Conservation (phyloP, 2,113 vertebrate species). For the Apteryx owenii region DNA sequence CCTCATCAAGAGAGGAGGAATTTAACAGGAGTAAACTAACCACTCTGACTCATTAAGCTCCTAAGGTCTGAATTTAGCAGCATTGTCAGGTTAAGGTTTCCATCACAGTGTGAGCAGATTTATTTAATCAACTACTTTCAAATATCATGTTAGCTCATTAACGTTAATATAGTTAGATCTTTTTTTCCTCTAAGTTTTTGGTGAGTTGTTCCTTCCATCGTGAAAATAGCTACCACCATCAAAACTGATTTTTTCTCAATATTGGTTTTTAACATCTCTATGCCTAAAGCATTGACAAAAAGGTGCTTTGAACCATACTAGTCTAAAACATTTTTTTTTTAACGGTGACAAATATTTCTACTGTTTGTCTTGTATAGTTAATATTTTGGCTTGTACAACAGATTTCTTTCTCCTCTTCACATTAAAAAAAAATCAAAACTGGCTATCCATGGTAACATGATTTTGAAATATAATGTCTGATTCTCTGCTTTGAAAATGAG, state of each 20-base stretch:
- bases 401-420: background rate
- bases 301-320: background rate
- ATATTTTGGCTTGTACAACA: background rate
- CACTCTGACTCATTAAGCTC: background rate
- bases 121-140: background rate
- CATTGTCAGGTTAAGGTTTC: background rate
- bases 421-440: background rate
- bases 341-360: background rate
- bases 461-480: background rate
- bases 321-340: background rate
- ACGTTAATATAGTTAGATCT: background rate
- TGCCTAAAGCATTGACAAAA: background rate
- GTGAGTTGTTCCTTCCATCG: background rate
- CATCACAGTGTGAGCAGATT: background rate
- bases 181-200: background rate
- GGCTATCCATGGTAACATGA: background rate
- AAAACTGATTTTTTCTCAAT: background rate
- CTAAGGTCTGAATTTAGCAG: background rate
- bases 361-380: background rate
- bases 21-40: background rate
- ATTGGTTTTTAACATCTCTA: background rate
- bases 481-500: background rate
- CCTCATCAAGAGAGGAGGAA: background rate
- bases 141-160: background rate
- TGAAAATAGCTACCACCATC: background rate